A percentile compares a stretch with the other conserved stretches of the same genome.
Evolutionary conservation across 2,888 invertebrate species (phyloP).

Genomic region (Lasioglossum leucozonium): DNA sequence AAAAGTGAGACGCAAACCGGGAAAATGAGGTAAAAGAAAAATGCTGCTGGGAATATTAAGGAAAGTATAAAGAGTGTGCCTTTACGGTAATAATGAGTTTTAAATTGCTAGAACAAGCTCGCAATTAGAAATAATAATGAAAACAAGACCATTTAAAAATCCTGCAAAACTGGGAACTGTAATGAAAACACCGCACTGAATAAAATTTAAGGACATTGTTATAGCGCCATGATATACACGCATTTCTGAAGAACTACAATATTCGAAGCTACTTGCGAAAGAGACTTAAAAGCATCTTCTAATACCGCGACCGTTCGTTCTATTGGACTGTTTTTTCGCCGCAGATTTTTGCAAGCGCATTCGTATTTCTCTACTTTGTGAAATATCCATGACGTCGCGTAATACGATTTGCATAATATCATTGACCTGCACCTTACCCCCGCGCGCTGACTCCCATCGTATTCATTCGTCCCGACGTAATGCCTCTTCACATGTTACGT

Average conservation of each 20-base stretch:
- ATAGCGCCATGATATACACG: background rate
- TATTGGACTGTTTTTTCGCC: constrained; percentile 24
- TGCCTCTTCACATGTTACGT: constrained; percentile 72
- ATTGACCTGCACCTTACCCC: constrained; percentile 70
- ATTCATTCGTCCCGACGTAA: constrained; percentile 68
- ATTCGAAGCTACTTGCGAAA: background rate
- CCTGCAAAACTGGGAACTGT: background rate
- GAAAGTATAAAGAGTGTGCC: constrained; percentile 1
- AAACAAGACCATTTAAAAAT: background rate
- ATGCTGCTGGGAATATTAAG: background rate
- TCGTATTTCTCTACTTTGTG: constrained; percentile 68
- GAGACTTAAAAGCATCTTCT: background rate
- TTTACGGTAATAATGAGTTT: background rate
- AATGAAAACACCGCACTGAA: background rate
- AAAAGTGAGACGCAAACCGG: background rate
- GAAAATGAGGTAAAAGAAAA: constrained; percentile 1
- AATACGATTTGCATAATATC: constrained; percentile 79
- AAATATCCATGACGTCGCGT: constrained; percentile 74
- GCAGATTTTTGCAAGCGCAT: constrained; percentile 49
- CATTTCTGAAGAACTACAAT: background rate
- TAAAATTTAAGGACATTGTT: background rate
- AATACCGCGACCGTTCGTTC: background rate
- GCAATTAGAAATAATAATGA: background rate
- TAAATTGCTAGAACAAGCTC: constrained; percentile 2
- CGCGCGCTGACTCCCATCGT: constrained; percentile 58